phyloP scores from a whole-genome alignment of 2,797 vertebrate species.

The Peromyscus melanophrys region DNA sequence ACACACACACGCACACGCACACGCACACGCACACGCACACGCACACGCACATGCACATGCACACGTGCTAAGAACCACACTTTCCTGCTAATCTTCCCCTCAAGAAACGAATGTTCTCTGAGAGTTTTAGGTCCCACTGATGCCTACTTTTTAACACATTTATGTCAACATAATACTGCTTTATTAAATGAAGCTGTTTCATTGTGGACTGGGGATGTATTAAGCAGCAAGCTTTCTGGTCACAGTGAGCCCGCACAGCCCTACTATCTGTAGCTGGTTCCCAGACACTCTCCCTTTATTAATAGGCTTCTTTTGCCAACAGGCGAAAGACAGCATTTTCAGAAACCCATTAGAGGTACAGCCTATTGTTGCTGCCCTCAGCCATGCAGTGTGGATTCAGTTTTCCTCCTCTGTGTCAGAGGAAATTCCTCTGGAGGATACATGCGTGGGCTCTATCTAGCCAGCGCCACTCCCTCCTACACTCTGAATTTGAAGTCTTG shows the following conservation, averaged over 20 bases:
- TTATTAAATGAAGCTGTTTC: constrained; percentile 68
- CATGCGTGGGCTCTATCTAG: neutral
- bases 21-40: too few relatives aligned
- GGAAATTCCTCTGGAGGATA: neutral
- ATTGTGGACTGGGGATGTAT: neutral
- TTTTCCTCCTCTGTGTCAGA: constrained; percentile 47
- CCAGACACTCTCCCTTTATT: constrained; percentile 66
- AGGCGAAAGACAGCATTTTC: constrained; percentile 59
- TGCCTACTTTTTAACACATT: constrained; percentile 50
- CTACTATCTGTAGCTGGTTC: constrained; percentile 29
- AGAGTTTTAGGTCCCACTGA: neutral
- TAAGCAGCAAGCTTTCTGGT: constrained; percentile 61
- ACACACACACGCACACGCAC: neutral
- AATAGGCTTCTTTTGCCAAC: constrained; percentile 71
- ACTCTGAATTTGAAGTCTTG: neutral
- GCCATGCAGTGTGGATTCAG: constrained; percentile 38
- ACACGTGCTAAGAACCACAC: neutral
- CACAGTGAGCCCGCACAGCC: accelerated
- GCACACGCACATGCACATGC: too few relatives aligned
- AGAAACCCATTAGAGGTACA: constrained; percentile 67
- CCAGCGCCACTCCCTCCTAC: neutral
- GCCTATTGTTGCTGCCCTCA: constrained; percentile 68
- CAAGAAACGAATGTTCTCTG: neutral
- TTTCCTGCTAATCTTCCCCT: neutral
- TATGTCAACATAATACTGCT: constrained; percentile 44